Conservation (phyloP, 2,888 invertebrate species). For the Tanytarsus gracilentus region DNA sequence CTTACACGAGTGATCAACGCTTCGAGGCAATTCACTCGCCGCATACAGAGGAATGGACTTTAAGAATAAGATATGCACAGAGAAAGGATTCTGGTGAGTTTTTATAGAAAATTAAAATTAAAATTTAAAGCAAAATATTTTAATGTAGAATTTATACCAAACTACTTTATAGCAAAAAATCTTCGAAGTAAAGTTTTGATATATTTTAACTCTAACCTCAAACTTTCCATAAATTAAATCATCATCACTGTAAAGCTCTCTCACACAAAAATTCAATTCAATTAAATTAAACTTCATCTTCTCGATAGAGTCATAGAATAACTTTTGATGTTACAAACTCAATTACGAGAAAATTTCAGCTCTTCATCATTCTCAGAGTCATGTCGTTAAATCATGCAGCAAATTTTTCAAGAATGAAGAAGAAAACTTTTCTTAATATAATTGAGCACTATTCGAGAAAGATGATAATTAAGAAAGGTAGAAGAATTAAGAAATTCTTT, state of each 20-base stretch:
- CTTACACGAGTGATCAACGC: constrained; percentile 73
- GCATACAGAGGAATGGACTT: constrained; percentile 79
- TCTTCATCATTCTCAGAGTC: no score
- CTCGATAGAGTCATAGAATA: no score
- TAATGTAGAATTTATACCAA: not conserved
- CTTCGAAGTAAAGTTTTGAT: not conserved
- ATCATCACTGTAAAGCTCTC: no score
- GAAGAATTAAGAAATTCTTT: no score
- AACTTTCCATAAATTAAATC: not conserved
- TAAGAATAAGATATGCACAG: constrained; percentile 66
- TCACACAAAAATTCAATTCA: no score
- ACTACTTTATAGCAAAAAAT: not conserved
- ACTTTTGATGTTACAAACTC: not conserved
- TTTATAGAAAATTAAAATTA: not conserved
- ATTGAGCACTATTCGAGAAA: no score
- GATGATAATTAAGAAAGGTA: no score
- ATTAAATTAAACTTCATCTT: no score
- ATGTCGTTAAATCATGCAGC: no score
- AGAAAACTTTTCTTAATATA: no score
- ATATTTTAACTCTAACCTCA: not conserved
- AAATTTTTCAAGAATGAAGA: no score
- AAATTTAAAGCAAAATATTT: not conserved
- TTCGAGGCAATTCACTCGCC: constrained; percentile 80
- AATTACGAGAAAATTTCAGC: no score
- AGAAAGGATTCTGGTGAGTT: constrained; percentile 51